Base-by-base conservation (phyloP, 2,888 invertebrate genomes). In the Aleiodes testaceus region DNA sequence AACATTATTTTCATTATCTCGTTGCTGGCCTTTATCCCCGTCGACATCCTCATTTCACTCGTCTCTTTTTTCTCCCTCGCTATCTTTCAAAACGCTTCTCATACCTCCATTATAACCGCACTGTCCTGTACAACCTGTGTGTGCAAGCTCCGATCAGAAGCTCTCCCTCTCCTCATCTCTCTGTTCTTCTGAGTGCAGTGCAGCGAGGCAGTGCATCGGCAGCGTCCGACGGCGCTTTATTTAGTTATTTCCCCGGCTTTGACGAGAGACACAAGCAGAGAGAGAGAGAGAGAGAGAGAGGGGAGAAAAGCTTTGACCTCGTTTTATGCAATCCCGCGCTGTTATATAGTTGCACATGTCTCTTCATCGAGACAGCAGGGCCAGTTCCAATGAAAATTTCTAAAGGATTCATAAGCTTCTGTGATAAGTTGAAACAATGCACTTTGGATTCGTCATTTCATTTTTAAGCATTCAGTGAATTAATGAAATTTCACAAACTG, bases 291-390 rank as follows among this genome's bases (percentile, higher is more conserved):
- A 20, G 12, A 22, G 45, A 45, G 16, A 49, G 49, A 26, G 26
- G 50, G 73, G 73, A 75, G 70, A 72, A 72, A 75, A 75, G 75
- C 77, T 77, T 75, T 75, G 77, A 75, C 77, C 77, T 71, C 73
- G 68, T 75, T 75, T 73, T 44, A 30, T 55, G 55, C 30, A 26
- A 55, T 55, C 55, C 30, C 55, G 30, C 55, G 30, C 30, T 53
- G 55, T 30, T n/a, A 55, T 36, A 36, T 55, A 55, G 55, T n/a
- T 55, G 55, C 55, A 55, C 55, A 55, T 55, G 55, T 30, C 55
- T 12, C 22, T 12, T 26, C 16, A 55, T 52, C 55, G 30, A 30
- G 26, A 26, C 55, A 55, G 26, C 30, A 30, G 55, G 18, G 30
- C 4, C 30, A 36, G 36, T 16, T 55, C n/a, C 14, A 49, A n/a